These are phyloP conservation scores for Leptopilina boulardi DNA, from an alignment of 1,140 invertebrate species.

Conservation along the genomic window DNA sequence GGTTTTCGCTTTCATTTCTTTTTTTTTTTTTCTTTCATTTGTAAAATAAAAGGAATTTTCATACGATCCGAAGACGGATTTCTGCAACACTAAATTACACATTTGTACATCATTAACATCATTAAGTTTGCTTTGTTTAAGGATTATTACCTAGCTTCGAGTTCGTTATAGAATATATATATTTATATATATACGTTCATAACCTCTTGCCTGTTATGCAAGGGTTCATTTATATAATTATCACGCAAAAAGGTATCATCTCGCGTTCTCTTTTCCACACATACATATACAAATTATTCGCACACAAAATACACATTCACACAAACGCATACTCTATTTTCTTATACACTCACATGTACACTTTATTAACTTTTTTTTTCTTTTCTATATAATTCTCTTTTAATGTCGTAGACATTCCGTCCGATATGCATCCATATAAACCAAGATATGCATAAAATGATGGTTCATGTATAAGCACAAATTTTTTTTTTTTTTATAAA, in stretches of 20 bases:
- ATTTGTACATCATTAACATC: constrained; percentile 66
- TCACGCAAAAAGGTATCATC: constrained; percentile 16
- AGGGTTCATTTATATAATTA: not conserved
- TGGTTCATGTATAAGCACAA: too few species aligned
- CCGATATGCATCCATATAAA: constrained; percentile 12
- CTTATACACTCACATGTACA: not conserved
- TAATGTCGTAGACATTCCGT: not conserved
- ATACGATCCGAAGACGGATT: constrained; percentile 42
- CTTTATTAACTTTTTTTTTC: too few species aligned
- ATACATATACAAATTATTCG: not conserved
- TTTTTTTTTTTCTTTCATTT: constrained; percentile 20
- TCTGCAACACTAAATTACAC: constrained; percentile 66
- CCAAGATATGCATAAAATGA: constrained; percentile 15
- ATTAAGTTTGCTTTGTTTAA: constrained; percentile 40
- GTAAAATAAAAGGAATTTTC: constrained; percentile 61
- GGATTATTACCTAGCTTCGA: constrained; percentile 19
- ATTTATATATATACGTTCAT: too few species aligned
- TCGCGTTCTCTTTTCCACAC: constrained; percentile 14
- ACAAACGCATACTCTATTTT: not conserved
- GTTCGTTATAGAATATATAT: constrained; percentile 36
- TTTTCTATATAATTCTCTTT: not conserved
- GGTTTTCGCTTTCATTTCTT: constrained; percentile 38
- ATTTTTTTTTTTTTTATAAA: too few species aligned
- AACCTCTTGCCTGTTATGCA: constrained; percentile 16
- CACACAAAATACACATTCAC: constrained; percentile 37